A percentile compares a stretch with the other conserved stretches of the same genome.
Evolutionary conservation across 2,888 invertebrate species (phyloP).

Genomic region (Lepetodrilus schrolli): DNA sequence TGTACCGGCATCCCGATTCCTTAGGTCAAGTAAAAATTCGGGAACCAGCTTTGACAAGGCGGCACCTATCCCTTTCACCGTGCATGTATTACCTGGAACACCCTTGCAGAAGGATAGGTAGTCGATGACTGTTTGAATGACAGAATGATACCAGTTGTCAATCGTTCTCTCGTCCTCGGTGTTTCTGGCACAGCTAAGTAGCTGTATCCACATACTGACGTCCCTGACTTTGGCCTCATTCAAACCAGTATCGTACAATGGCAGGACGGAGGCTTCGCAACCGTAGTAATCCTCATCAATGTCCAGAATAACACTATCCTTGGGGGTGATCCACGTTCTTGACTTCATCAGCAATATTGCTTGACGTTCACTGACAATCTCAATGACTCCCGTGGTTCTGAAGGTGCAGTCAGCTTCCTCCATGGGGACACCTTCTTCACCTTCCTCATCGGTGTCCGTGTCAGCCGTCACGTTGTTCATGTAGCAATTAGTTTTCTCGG

Average conservation of each 20-base stretch:
- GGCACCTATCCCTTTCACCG: neutral
- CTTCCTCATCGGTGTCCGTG: neutral
- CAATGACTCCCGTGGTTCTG: neutral
- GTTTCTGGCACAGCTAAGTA: conserved; percentile 50
- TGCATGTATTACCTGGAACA: neutral
- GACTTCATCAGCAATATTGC: conserved; percentile 27
- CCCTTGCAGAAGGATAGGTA: neutral
- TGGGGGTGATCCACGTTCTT: conserved; percentile 16
- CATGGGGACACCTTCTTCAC: conserved; percentile 1
- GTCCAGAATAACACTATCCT: conserved; percentile 53
- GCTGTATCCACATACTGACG: conserved; percentile 42
- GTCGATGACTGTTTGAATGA: conserved; percentile 14
- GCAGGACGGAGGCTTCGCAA: conserved; percentile 52
- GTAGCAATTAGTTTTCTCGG: neutral
- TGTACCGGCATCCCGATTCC: neutral
- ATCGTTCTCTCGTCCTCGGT: conserved; percentile 46
- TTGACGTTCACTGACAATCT: conserved; percentile 28
- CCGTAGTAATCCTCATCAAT: conserved; percentile 66
- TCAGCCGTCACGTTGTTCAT: neutral
- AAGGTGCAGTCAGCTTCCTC: neutral
- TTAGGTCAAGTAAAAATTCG: neutral
- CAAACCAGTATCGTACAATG: conserved; percentile 47
- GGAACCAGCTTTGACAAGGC: neutral
- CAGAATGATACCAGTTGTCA: conserved; percentile 39
- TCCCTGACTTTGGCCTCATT: conserved; percentile 34